Conservation (phyloP, 2,113 vertebrate genomes). For the Pica pica region DNA sequence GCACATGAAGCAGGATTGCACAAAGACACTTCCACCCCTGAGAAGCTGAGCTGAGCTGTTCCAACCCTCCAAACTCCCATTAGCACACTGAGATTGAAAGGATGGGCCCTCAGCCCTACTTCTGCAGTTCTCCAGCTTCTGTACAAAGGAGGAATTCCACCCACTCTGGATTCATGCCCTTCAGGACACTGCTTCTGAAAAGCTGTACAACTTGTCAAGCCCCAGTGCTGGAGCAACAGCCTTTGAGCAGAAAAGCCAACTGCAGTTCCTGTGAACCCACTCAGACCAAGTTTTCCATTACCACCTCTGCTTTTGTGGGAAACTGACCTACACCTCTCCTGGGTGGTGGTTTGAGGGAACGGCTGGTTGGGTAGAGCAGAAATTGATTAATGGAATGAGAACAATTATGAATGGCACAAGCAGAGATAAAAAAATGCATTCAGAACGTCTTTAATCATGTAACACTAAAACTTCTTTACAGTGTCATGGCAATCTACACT, state of each 20-base stretch:
- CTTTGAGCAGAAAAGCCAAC: not conserved
- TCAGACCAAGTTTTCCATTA: not conserved
- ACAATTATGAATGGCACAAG: conserved; percentile 46
- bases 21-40: not conserved
- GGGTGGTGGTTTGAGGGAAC: not conserved
- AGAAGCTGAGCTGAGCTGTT: accelerated
- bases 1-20: not conserved
- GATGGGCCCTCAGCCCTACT: not conserved
- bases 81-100: not conserved
- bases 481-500: conserved; percentile 34
- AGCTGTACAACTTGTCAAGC: not conserved
- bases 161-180: not conserved
- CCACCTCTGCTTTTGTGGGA: not conserved
- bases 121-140: not conserved
- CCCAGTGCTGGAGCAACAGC: accelerated
- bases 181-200: not conserved
- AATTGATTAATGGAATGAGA: not conserved
- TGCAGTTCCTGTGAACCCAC: not conserved
- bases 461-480: conserved; percentile 52
- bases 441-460: conserved; percentile 64
- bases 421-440: conserved; percentile 9
- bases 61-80: not conserved
- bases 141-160: not conserved
- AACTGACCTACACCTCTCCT: not conserved
- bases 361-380: not conserved